Percentiles rank a stretch among this genome's conserved stretches.
Evolutionary conservation across 2,888 invertebrate genomes (phyloP).

Genomic region (Andrena dorsata): DNA sequence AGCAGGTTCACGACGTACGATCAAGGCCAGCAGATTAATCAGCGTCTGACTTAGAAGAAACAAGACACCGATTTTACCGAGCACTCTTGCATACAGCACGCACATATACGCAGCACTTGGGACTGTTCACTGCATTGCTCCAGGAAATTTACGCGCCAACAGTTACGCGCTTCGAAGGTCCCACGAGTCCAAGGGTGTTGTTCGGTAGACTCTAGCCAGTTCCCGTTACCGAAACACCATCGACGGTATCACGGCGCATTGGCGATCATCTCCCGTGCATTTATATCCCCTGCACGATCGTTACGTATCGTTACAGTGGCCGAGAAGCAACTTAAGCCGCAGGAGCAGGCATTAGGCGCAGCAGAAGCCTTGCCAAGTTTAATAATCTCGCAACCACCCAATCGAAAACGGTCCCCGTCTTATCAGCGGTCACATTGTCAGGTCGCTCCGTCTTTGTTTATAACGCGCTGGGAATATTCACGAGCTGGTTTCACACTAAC

Average conservation of each 20-base stretch:
- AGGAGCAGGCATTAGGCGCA: background rate
- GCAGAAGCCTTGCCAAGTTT: background rate
- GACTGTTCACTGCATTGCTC: no score
- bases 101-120: no score
- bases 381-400: background rate
- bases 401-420: background rate
- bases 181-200: background rate
- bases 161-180: background rate
- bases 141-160: background rate
- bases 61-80: background rate
- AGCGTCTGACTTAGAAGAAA: background rate
- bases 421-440: background rate
- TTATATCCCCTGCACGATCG: constrained; percentile 10
- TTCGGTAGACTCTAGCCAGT: background rate
- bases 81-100: background rate
- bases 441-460: background rate
- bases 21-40: background rate
- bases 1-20: background rate
- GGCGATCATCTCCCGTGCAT: constrained; percentile 6
- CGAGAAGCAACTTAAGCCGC: constrained; percentile 26
- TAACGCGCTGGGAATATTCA: background rate
- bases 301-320: constrained; percentile 11
- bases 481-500: background rate
- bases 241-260: background rate
- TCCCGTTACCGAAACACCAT: background rate